Conservation (phyloP, 2,797 vertebrate species). For the Acanthurus leucopareius region DNA sequence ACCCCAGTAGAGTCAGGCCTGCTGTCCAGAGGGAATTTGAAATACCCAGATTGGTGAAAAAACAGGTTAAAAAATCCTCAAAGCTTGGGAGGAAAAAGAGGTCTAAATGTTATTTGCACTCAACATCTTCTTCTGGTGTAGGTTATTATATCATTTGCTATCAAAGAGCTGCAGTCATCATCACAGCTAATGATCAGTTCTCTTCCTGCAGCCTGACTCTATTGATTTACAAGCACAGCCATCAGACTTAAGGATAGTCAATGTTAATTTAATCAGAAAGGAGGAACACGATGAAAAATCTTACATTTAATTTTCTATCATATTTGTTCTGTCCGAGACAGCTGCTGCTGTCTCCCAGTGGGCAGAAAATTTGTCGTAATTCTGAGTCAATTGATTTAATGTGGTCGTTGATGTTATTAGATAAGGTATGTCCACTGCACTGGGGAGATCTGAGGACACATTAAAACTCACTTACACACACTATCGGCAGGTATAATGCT, state of each 20-base stretch:
- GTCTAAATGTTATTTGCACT: not conserved
- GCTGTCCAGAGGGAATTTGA: no score
- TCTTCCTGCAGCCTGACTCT: not conserved
- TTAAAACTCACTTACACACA: not conserved
- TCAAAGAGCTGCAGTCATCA: slow-evolving; percentile 2
- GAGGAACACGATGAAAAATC: not conserved
- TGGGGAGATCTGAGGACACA: not conserved
- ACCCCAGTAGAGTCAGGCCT: no score
- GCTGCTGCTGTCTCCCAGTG: not conserved
- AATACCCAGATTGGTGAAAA: no score
- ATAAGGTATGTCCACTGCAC: not conserved
- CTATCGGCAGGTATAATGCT: not conserved
- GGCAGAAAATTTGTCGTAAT: not conserved
- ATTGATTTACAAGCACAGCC: slow-evolving; percentile 12
- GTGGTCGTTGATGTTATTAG: slow-evolving; percentile 1
- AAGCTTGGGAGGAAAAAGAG: no score
- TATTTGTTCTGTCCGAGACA: not conserved
- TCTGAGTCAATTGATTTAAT: slow-evolving; percentile 9
- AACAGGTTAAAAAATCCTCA: no score
- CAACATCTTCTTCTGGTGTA: not conserved
- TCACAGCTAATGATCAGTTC: slow-evolving; percentile 6
- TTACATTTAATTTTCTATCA: not conserved
- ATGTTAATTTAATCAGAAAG: slow-evolving; percentile 21
- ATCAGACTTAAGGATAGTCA: slow-evolving; percentile 4
- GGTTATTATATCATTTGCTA: slow-evolving; percentile 4